Percentiles rank a stretch among this genome's conserved stretches.
Evolutionary conservation across 2,888 invertebrate genomes (phyloP).

Genomic region (Aquatica leii): DNA sequence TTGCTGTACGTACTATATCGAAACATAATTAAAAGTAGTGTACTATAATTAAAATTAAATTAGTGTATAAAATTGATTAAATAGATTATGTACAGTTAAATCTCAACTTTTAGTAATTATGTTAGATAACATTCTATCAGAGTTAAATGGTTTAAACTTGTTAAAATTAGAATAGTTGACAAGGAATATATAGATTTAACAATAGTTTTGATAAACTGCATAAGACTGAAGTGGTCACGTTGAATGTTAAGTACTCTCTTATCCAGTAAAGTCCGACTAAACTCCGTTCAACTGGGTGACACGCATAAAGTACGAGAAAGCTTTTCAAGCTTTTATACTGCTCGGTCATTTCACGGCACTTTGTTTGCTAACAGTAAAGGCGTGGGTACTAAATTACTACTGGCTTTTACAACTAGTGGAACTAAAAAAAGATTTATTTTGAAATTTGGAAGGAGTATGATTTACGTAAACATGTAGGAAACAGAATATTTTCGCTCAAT

Average conservation of each 20-base stretch:
- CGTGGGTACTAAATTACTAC: constrained; percentile 38
- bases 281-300: constrained; percentile 39
- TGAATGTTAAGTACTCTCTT: constrained; percentile 44
- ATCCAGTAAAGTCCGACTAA: constrained; percentile 39
- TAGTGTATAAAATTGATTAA: too few relatives aligned
- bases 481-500: neutral
- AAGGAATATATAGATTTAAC: too few relatives aligned
- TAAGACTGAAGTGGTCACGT: constrained; percentile 36
- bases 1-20: too few relatives aligned
- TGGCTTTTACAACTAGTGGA: constrained; percentile 34
- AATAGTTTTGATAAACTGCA: too few relatives aligned
- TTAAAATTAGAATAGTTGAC: too few relatives aligned
- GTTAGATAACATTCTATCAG: too few relatives aligned
- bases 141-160: too few relatives aligned
- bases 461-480: constrained; percentile 3
- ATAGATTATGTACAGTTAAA: too few relatives aligned
- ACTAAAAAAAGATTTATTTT: constrained; percentile 32
- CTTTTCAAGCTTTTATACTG: constrained; percentile 40
- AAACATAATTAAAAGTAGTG: too few relatives aligned
- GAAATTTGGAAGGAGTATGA: constrained; percentile 13
- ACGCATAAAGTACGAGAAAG: constrained; percentile 39
- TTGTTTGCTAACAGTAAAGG: constrained; percentile 38
- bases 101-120: too few relatives aligned
- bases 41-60: too few relatives aligned
- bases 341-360: constrained; percentile 39